phyloP scores from a whole-genome alignment of 2,797 vertebrate species.

The Bucorvus abyssinicus region DNA sequence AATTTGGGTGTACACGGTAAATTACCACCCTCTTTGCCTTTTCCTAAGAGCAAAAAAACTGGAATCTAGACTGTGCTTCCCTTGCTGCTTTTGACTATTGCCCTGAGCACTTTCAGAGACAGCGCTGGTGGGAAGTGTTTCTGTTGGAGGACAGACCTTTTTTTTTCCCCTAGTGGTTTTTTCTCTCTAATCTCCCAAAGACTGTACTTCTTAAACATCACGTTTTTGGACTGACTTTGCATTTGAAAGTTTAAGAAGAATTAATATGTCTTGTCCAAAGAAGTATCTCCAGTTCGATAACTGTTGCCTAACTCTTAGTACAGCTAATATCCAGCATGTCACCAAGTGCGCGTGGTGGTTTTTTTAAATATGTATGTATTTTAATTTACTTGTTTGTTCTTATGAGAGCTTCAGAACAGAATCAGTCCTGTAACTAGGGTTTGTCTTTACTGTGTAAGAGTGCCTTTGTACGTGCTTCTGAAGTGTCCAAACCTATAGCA shows the following conservation, averaged over 20 bases:
- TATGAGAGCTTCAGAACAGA: neutral
- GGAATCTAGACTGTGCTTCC: neutral
- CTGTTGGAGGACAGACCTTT: neutral
- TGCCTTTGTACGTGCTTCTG: neutral
- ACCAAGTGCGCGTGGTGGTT: neutral
- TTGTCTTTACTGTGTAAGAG: neutral
- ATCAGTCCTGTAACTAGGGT: accelerated
- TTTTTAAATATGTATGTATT: neutral
- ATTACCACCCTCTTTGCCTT: conserved; percentile 63
- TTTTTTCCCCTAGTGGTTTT: neutral
- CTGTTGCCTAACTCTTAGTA: neutral
- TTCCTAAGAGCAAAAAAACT: conserved; percentile 27
- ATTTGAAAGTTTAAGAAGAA: neutral
- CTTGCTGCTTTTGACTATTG: neutral
- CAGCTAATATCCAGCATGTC: neutral
- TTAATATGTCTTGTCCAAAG: neutral
- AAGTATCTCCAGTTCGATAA: neutral
- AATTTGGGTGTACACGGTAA: conserved; percentile 60
- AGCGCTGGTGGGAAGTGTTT: neutral
- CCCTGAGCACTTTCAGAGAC: conserved; percentile 3
- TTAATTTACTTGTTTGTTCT: neutral
- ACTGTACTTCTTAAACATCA: neutral
- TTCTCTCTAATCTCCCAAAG: neutral
- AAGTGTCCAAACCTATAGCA: neutral
- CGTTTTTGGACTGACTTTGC: neutral